Evolutionary conservation across 1,140 invertebrate species (phyloP).

Genomic region (Pentalonia nigronervosa): DNA sequence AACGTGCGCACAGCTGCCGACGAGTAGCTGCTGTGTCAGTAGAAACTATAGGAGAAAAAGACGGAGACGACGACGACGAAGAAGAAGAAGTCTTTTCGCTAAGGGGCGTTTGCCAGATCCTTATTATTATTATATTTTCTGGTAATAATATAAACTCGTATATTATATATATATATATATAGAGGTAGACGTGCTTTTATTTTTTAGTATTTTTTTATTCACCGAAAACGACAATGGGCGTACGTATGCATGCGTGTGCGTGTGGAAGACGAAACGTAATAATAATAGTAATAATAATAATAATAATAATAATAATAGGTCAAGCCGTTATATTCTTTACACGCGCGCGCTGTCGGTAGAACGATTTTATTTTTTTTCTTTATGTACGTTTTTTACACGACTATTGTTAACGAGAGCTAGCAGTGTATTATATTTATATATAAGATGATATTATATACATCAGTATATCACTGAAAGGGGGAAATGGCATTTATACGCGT

Average conservation of each 20-base stretch:
- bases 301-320: conserved; percentile 15
- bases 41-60: neutral
- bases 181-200: conserved; percentile 21
- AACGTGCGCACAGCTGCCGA: neutral
- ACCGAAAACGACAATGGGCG: neutral
- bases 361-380: conserved; percentile 28
- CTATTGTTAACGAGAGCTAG: conserved; percentile 39
- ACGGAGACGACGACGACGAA: neutral
- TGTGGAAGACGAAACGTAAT: conserved; percentile 22
- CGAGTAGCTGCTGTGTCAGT: neutral
- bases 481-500: conserved; percentile 44
- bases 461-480: neutral
- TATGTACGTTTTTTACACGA: conserved; percentile 26
- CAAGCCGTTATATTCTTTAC: conserved; percentile 40
- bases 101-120: neutral
- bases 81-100: neutral
- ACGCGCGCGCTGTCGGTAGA: neutral
- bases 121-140: conserved; percentile 47
- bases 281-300: conserved; percentile 10
- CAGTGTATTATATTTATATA: neutral
- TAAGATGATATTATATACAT: neutral
- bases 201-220: conserved; percentile 38
- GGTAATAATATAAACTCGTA: neutral
- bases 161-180: neutral
- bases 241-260: neutral